Evolutionary conservation across 2,797 vertebrate species (phyloP), one percentile per base, ranked within the genome.

Genomic region (Lepus townsendii): DNA sequence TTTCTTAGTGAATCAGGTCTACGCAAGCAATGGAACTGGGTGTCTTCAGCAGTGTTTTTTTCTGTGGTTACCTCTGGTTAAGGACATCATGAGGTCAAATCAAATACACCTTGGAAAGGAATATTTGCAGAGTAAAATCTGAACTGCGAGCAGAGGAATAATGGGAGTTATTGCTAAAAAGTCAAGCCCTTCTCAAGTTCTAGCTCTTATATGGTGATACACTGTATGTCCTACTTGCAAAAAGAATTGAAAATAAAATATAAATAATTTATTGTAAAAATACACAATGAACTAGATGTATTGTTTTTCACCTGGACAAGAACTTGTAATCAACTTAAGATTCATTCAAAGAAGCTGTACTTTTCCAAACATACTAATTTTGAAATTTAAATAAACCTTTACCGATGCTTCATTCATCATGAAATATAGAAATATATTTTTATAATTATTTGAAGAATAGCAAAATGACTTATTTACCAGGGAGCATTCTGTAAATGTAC

Each of bases 1-100:
- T 98, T 98, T 98, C 96, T 88, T 86, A 98, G 97, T 98, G 98
- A 98, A 98, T 98, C 98, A 98, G 92, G 83, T 95, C 95, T 96
- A 87, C 71, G 88, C 79, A 95, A 97, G 97, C 94, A 97, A 94
- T 24, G 69, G 92, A 96, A 95, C 96, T 93, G 75, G 94, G 71
- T 92, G 93, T 92, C 94, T 97, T 95, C 95, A 95, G 93, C 84
- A 93, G 20, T 93, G 35, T 97, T 97, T 98, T 98, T 96, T 96
- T 88, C 88, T 93, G 92, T 95, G 96, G 93, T 92, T 71, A 69
- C 83, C 93, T 96, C 72, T 93, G 96, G 97, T 95, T 92, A 86
- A 65, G 90, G 83, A 91, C 95, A 84, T 5, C 26, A 19, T 92
- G 92, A 96, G 91, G 88, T 68, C 95, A 97, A 98, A 98, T 99